Percentiles rank a stretch among this genome's conserved stretches.
These are phyloP conservation scores for Scaptomyza reducta DNA, from an alignment of 2,888 invertebrate species.

Conservation along the genomic window DNA sequence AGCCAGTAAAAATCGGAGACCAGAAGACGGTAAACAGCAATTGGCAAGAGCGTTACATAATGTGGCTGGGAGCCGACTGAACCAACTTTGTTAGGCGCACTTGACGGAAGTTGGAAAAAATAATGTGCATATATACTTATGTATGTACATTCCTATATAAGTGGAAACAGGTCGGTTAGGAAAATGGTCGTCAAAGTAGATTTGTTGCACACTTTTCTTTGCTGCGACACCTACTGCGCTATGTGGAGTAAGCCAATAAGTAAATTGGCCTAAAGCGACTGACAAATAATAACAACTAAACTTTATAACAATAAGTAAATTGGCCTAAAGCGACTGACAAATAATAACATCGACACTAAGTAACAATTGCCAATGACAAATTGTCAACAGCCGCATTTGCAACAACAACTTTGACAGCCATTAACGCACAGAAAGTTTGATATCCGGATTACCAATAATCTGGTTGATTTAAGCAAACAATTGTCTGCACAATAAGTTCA, in stretches of 20 bases:
- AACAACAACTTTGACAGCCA: constrained; percentile 4
- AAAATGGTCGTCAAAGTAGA: constrained; percentile 52
- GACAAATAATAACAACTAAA: constrained; percentile 31
- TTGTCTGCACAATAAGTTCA: neutral
- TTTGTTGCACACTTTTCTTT: constrained; percentile 43
- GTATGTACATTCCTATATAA: constrained; percentile 36
- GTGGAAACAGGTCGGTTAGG: constrained; percentile 41
- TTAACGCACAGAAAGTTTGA: neutral
- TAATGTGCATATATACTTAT: constrained; percentile 16
- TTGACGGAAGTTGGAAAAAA: constrained; percentile 71
- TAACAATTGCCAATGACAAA: constrained; percentile 48
- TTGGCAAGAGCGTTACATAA: constrained; percentile 66
- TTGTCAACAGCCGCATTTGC: constrained; percentile 19
- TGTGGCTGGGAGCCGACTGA: constrained; percentile 30
- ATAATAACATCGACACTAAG: constrained; percentile 25
- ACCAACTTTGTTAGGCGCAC: constrained; percentile 49
- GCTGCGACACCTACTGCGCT: constrained; percentile 34
- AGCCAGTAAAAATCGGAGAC: constrained; percentile 36
- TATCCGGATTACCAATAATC: constrained; percentile 35
- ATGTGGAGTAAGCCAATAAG: constrained; percentile 80
- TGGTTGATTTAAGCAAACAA: neutral
- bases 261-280: constrained; percentile 66
- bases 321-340: constrained; percentile 54
- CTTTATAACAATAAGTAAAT: constrained; percentile 57
- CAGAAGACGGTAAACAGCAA: constrained; percentile 65